Conservation (phyloP, 2,797 vertebrate genomes). For the Acrossocheilus wenchowensis region DNA sequence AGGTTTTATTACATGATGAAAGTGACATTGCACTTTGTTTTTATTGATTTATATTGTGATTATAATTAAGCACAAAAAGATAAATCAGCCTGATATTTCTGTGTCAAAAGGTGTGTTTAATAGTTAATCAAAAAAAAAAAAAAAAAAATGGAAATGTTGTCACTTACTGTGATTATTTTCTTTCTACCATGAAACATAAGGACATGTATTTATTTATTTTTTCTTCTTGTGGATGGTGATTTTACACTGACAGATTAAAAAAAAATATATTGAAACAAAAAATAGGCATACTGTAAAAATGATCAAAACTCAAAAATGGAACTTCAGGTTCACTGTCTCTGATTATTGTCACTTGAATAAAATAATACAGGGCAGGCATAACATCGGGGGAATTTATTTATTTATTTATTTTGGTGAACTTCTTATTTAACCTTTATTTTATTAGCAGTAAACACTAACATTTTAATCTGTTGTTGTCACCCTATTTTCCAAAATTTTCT, state of each 20-base stretch:
- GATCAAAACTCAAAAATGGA: background rate
- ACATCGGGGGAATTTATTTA: rapidly evolving
- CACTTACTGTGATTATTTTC: no score
- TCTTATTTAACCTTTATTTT: background rate
- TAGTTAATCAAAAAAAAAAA: background rate
- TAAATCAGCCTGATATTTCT: background rate
- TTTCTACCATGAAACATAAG: background rate
- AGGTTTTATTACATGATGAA: background rate
- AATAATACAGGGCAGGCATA: background rate
- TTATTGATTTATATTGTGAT: background rate
- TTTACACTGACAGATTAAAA: background rate
- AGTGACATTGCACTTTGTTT: background rate
- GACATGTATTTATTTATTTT: no score
- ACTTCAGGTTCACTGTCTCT: background rate
- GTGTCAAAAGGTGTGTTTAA: background rate
- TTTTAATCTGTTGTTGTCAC: slow-evolving; percentile 12
- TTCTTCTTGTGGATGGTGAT: background rate
- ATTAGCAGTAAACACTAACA: background rate
- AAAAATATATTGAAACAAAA: background rate
- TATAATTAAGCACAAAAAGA: background rate
- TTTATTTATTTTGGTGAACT: background rate
- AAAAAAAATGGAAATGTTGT: background rate
- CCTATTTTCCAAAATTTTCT: background rate
- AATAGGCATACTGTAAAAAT: background rate
- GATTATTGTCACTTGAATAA: background rate